phyloP scores from a whole-genome alignment of 1,140 invertebrate species.

The Drosophila orosa region DNA sequence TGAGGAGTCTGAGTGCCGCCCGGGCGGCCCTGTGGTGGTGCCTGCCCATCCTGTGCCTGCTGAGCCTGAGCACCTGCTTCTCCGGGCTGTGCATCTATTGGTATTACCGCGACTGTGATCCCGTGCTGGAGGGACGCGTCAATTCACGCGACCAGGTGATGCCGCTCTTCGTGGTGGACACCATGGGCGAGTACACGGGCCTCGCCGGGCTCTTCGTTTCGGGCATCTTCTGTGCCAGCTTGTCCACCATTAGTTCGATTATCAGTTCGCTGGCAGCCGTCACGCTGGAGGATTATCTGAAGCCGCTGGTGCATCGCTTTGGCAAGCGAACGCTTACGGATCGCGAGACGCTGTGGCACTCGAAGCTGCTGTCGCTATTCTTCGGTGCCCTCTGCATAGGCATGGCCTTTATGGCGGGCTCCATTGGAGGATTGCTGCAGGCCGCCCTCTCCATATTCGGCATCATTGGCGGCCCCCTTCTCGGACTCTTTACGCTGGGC shows the following conservation, averaged over 20 bases:
- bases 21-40: constrained; percentile 88
- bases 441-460: constrained; percentile 91
- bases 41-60: constrained; percentile 88
- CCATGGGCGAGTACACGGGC: constrained; percentile 88
- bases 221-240: constrained; percentile 92
- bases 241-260: constrained; percentile 93
- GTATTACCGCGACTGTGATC: constrained; percentile 91
- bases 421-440: constrained; percentile 90
- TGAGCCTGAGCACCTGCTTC: constrained; percentile 90
- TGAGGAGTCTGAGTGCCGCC: constrained; percentile 88
- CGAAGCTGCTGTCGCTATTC: constrained; percentile 88
- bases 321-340: constrained; percentile 58
- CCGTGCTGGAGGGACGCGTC: constrained; percentile 86
- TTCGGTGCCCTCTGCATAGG: constrained; percentile 89
- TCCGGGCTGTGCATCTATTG: constrained; percentile 92
- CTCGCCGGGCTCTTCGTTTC: constrained; percentile 92
- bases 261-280: constrained; percentile 93
- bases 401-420: constrained; percentile 89
- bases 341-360: constrained; percentile 80
- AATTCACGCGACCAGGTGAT: constrained; percentile 86
- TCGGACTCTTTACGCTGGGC: constrained; percentile 92
- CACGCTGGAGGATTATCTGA: constrained; percentile 92
- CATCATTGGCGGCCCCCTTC: constrained; percentile 91
- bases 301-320: constrained; percentile 83
- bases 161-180: constrained; percentile 92